Conservation (phyloP, 2,113 vertebrate species). For the Mesoclemmys tuberculata region DNA sequence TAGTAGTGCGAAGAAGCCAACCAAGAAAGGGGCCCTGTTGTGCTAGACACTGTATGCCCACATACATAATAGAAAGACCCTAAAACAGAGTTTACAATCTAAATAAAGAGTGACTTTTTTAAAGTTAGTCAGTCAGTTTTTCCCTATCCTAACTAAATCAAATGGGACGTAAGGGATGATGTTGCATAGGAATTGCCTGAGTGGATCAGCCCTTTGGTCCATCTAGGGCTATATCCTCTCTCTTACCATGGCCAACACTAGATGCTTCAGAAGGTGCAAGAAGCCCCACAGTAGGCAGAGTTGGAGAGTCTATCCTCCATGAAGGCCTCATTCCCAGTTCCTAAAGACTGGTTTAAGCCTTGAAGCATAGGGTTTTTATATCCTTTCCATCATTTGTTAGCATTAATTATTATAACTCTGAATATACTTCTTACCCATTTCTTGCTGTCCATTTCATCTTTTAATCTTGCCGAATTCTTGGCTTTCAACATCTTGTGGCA, state of each 20-base stretch:
- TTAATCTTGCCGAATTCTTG: not conserved
- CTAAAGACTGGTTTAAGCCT: not conserved
- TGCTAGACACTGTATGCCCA: not conserved
- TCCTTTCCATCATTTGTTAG: not conserved
- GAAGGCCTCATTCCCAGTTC: not conserved
- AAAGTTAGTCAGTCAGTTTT: not conserved
- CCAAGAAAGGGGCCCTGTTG: conserved; percentile 25
- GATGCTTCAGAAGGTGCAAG: not conserved
- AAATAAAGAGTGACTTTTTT: conserved; percentile 19
- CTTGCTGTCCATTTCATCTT: too few relatives aligned
- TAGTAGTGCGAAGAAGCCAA: not conserved
- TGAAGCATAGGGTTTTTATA: not conserved
- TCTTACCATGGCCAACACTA: conserved; percentile 47
- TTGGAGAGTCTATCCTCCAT: accelerated
- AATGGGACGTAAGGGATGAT: not conserved
- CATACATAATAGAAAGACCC: conserved; percentile 17
- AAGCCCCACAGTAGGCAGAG: not conserved
- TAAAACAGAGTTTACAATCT: not conserved
- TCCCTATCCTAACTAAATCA: not conserved
- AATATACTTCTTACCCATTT: too few relatives aligned
- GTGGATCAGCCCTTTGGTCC: not conserved
- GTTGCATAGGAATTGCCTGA: too few relatives aligned
- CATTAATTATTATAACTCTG: too few relatives aligned
- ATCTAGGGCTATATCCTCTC: not conserved
- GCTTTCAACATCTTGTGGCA: accelerated